Percentiles rank a stretch among this genome's conserved stretches.
phyloP scores from a whole-genome alignment of 2,888 invertebrate genomes.

The Andrena flavipes region DNA sequence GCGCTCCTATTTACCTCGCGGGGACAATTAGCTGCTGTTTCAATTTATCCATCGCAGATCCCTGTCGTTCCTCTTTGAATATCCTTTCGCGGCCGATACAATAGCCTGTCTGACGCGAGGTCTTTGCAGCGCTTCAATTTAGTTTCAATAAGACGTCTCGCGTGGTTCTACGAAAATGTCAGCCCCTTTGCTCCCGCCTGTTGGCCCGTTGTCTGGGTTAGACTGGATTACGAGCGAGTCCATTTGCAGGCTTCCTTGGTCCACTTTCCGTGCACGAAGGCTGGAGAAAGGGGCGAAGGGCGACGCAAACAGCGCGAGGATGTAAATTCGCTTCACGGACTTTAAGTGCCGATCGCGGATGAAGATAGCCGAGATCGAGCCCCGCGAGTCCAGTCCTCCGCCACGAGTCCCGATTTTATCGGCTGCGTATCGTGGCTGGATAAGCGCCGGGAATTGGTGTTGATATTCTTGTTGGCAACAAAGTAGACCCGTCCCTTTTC shows the following conservation, averaged over 20 bases:
- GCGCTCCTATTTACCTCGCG: slow-evolving; percentile 4
- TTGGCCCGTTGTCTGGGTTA: neutral
- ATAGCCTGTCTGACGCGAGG: neutral
- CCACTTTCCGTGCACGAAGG: slow-evolving; percentile 16
- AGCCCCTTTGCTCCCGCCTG: too few species aligned
- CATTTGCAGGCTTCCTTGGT: slow-evolving; percentile 18
- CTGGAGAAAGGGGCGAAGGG: slow-evolving; percentile 3
- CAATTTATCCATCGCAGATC: slow-evolving; percentile 12
- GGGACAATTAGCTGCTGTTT: slow-evolving; percentile 51
- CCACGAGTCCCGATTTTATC: slow-evolving; percentile 70
- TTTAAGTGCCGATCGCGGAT: slow-evolving; percentile 67
- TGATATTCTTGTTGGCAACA: slow-evolving; percentile 51
- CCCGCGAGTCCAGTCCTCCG: slow-evolving; percentile 41
- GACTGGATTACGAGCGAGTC: neutral
- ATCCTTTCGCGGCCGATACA: neutral
- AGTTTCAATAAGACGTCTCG: neutral
- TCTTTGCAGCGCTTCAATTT: neutral
- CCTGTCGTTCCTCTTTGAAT: slow-evolving; percentile 2
- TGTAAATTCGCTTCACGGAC: slow-evolving; percentile 69
- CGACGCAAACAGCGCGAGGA: slow-evolving; percentile 39
- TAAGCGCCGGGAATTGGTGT: slow-evolving; percentile 56
- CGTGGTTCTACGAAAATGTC: neutral
- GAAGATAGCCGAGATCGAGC: slow-evolving; percentile 66
- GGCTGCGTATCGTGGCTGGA: slow-evolving; percentile 60
- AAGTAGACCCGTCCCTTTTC: slow-evolving; percentile 31